These are phyloP conservation scores for Hepsetus odoe DNA, from an alignment of 2,113 vertebrate genomes.

Conservation along the genomic window DNA sequence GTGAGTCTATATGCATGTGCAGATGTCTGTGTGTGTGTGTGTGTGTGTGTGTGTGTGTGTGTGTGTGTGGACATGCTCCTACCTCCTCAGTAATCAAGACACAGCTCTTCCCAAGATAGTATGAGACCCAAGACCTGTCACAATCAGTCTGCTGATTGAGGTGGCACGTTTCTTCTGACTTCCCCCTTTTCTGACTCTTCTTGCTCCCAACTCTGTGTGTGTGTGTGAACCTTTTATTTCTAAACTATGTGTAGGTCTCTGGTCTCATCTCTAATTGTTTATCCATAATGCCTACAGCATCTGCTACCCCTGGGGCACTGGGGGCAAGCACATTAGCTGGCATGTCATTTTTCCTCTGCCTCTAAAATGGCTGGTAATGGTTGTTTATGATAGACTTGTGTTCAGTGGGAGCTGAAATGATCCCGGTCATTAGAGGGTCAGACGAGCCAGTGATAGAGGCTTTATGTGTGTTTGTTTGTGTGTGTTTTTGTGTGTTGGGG, in stretches of 20 bases:
- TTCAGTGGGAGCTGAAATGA: slow-evolving; percentile 40
- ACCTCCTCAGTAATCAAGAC: slow-evolving; percentile 11
- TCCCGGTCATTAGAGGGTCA: slow-evolving; percentile 35
- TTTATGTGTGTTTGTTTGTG: slow-evolving; percentile 6
- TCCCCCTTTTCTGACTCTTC: not conserved
- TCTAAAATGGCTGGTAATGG: slow-evolving; percentile 37
- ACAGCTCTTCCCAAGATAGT: not conserved
- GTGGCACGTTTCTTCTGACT: not conserved
- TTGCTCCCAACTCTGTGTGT: not conserved
- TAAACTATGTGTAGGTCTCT: slow-evolving; percentile 10
- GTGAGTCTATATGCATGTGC: not conserved
- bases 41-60: not conserved
- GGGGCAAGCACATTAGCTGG: not conserved
- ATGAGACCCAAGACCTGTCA: not conserved
- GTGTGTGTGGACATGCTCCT: not conserved
- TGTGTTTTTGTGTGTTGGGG: slow-evolving; percentile 22
- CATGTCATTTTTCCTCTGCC: slow-evolving; percentile 33
- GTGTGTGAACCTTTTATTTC: not conserved
- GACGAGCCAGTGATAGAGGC: slow-evolving; percentile 20
- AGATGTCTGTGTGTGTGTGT: not conserved
- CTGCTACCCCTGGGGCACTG: slow-evolving; percentile 16
- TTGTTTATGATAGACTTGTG: slow-evolving; percentile 47
- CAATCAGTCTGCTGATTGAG: slow-evolving; percentile 25
- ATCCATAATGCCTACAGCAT: slow-evolving; percentile 26
- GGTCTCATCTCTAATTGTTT: slow-evolving; percentile 36